A percentile compares a stretch with the other conserved stretches of the same genome.
phyloP scores from a whole-genome alignment of 2,113 vertebrate species.

The Zootoca vivipara region DNA sequence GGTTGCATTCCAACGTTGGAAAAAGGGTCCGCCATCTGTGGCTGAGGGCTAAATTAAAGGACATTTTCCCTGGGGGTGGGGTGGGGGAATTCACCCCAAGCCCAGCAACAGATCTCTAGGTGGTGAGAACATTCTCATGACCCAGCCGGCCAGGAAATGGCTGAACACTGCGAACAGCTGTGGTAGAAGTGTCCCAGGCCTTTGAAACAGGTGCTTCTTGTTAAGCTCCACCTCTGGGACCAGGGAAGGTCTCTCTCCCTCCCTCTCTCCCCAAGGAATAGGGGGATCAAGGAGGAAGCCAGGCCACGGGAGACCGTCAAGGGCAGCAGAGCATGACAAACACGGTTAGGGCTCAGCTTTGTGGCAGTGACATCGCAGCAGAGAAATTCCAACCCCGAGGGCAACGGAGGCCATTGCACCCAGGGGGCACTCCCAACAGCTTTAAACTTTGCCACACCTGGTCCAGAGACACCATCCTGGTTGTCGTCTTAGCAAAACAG shows the following conservation, averaged over 20 bases:
- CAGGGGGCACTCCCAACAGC: neutral
- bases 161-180: slow-evolving; percentile 4
- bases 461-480: neutral
- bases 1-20: neutral
- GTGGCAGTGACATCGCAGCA: neutral
- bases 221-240: slow-evolving; percentile 10
- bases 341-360: neutral
- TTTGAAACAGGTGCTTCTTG: slow-evolving; percentile 19
- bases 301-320: neutral
- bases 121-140: slow-evolving; percentile 1
- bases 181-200: neutral
- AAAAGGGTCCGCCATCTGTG: neutral
- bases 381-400: neutral
- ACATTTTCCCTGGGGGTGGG: too few species aligned
- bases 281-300: neutral
- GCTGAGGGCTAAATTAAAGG: neutral
- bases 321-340: neutral
- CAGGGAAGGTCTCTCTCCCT: too few species aligned
- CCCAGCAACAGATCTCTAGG: neutral
- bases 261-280: neutral
- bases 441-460: neutral
- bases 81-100: neutral
- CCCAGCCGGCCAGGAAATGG: neutral
- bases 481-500: neutral
- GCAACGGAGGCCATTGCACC: neutral